These are phyloP conservation scores for Crotalus tigris DNA, from an alignment of 2,113 vertebrate genomes.

Conservation along the genomic window DNA sequence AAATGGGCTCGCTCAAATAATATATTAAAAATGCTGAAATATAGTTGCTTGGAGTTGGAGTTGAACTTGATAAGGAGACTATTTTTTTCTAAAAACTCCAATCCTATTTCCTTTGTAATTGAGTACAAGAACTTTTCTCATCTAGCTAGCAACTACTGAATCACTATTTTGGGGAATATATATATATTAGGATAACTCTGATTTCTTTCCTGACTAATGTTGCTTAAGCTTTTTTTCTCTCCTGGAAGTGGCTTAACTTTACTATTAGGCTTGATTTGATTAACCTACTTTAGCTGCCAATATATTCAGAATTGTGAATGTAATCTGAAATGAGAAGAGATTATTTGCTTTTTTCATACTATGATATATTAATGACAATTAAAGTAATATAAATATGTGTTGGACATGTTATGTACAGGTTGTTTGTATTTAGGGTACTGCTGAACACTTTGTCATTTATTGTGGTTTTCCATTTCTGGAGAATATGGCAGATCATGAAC, in stretches of 20 bases:
- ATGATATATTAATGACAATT: neutral
- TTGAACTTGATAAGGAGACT: neutral
- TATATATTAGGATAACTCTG: neutral
- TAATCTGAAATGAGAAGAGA: neutral
- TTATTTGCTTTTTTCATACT: neutral
- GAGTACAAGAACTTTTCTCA: neutral
- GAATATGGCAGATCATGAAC: neutral
- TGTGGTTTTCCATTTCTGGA: neutral
- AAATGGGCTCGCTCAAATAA: neutral
- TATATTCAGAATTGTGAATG: neutral
- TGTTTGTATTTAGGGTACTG: neutral
- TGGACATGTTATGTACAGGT: neutral
- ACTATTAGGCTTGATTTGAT: neutral
- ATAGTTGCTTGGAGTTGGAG: neutral
- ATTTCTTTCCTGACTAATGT: neutral
- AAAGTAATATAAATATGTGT: conserved; percentile 16
- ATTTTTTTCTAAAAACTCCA: neutral
- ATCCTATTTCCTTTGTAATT: neutral
- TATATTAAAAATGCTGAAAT: neutral
- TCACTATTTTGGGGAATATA: neutral
- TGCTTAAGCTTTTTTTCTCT: neutral
- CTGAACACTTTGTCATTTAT: neutral
- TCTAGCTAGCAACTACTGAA: neutral
- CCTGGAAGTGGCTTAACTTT: neutral
- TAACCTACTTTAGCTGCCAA: neutral